Conservation (phyloP, 1,140 invertebrate species). For the Araneus ventricosus region DNA sequence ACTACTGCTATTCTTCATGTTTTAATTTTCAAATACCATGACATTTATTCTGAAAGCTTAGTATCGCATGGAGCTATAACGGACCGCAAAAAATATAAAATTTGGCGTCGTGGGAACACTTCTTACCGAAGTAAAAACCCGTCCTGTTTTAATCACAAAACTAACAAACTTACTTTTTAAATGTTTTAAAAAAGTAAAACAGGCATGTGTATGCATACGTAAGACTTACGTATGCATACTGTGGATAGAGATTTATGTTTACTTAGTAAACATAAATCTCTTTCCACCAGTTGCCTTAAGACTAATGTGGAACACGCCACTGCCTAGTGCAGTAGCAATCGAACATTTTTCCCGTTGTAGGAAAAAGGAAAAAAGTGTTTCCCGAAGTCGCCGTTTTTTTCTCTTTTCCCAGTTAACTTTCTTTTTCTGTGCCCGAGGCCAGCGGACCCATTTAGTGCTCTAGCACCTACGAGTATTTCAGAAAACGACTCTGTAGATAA, state of each 20-base stretch:
- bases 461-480: constrained; percentile 20
- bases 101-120: no score
- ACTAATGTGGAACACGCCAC: background rate
- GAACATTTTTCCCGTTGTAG: background rate
- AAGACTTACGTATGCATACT: no score
- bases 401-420: background rate
- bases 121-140: no score
- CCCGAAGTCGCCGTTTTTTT: background rate
- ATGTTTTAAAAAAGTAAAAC: no score
- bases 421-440: background rate
- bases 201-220: background rate
- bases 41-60: no score
- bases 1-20: no score
- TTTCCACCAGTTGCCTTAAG: background rate
- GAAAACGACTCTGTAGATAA: constrained; percentile 33
- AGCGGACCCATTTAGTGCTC: constrained; percentile 1
- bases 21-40: no score
- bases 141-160: no score
- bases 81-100: no score
- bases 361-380: background rate
- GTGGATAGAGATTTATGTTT: no score
- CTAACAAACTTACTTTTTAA: no score
- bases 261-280: background rate
- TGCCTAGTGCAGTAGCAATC: background rate
- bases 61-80: no score